A percentile compares a stretch with the other conserved stretches of the same genome.
phyloP scores from a whole-genome alignment of 1,140 invertebrate species.

The Sitobion miscanthi region DNA sequence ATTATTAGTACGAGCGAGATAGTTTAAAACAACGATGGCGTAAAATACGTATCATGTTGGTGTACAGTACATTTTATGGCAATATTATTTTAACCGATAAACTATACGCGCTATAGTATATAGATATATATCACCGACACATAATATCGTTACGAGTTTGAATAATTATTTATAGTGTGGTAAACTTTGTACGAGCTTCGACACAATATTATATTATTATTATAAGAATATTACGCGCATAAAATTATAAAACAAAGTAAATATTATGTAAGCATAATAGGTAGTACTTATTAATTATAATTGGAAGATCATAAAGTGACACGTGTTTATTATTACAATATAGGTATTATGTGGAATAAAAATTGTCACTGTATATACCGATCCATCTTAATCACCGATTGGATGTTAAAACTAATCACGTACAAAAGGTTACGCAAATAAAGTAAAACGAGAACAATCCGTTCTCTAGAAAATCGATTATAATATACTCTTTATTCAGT shows the following conservation, averaged over 20 bases:
- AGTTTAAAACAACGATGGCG: neutral
- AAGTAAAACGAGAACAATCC: neutral
- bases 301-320: neutral
- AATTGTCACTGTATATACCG: neutral
- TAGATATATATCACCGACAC: neutral
- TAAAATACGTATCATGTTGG: neutral
- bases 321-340: neutral
- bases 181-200: neutral
- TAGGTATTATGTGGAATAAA: neutral
- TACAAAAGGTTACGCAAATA: constrained; percentile 22
- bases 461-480: neutral
- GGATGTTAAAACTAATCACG: neutral
- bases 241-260: neutral
- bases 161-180: constrained; percentile 4
- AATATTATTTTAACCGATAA: neutral
- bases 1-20: neutral
- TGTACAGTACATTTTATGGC: neutral
- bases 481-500: neutral
- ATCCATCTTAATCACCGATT: neutral
- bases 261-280: neutral
- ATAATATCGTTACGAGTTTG: neutral
- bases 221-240: neutral
- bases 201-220: neutral
- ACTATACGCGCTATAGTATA: neutral
- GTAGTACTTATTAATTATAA: neutral